phyloP scores from a whole-genome alignment of 2,113 vertebrate genomes.

The Archocentrus centrarchus region DNA sequence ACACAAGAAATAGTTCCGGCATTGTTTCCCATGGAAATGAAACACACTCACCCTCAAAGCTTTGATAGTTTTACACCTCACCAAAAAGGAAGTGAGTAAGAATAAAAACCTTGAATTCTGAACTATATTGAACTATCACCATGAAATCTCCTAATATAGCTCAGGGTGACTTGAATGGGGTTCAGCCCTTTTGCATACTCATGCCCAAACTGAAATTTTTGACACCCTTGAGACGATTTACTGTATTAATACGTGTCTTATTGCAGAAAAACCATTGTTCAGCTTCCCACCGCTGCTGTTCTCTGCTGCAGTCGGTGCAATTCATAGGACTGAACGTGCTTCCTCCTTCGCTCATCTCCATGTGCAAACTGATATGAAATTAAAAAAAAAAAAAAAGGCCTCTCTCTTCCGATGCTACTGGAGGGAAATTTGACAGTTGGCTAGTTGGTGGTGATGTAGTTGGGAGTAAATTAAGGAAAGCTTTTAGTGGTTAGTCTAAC shows the following conservation, averaged over 20 bases:
- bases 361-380: slow-evolving; percentile 9
- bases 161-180: background rate
- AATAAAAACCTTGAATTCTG: background rate
- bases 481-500: slow-evolving; percentile 37
- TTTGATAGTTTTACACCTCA: background rate
- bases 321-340: background rate
- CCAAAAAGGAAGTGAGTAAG: background rate
- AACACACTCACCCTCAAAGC: background rate
- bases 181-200: background rate
- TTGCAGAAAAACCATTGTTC: background rate
- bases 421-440: background rate
- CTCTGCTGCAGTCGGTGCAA: background rate
- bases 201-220: background rate
- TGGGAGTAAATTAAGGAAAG: background rate
- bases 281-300: background rate
- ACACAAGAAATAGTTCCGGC: background rate
- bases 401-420: background rate
- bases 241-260: background rate
- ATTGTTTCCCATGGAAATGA: slow-evolving; percentile 17
- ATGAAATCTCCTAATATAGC: background rate
- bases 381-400: background rate
- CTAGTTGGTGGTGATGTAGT: slow-evolving; percentile 16
- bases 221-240: background rate
- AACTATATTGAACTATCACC: background rate
- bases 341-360: background rate